A percentile compares a stretch with the other conserved stretches of the same genome.
These are phyloP conservation scores for Tridacna crocea DNA, from an alignment of 2,888 invertebrate genomes.

Conservation along the genomic window DNA sequence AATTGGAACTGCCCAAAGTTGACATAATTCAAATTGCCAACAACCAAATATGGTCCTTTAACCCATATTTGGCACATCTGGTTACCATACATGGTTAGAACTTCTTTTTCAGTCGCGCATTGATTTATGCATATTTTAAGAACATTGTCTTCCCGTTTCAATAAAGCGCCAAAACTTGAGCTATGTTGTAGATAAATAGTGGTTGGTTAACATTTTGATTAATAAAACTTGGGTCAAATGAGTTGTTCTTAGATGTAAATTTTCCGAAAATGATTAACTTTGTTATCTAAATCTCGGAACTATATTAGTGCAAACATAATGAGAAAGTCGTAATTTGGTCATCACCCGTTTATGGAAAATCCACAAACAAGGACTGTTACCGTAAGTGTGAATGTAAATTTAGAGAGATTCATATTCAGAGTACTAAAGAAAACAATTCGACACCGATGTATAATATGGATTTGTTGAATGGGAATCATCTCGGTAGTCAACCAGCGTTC, in stretches of 20 bases:
- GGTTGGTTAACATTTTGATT: too few species aligned
- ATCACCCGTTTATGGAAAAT: slow-evolving; percentile 45
- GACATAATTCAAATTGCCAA: slow-evolving; percentile 26
- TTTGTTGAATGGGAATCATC: slow-evolving; percentile 68
- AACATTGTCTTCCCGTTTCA: neutral
- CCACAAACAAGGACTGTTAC: slow-evolving; percentile 58
- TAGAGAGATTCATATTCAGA: slow-evolving; percentile 32
- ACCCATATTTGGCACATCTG: slow-evolving; percentile 70
- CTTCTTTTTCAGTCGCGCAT: slow-evolving; percentile 48
- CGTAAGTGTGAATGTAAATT: slow-evolving; percentile 11
- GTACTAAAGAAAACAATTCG: slow-evolving; percentile 36
- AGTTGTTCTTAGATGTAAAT: too few species aligned
- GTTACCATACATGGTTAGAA: slow-evolving; percentile 57
- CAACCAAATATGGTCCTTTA: slow-evolving; percentile 83
- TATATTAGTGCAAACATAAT: slow-evolving; percentile 12
- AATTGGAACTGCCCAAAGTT: slow-evolving; percentile 19
- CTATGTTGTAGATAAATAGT: too few species aligned
- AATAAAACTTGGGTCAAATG: too few species aligned
- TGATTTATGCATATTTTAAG: slow-evolving; percentile 44
- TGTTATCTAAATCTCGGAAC: neutral
- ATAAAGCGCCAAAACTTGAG: neutral
- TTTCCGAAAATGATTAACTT: neutral
- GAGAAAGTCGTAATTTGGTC: slow-evolving; percentile 23
- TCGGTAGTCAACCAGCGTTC: slow-evolving; percentile 66
- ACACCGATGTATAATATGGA: slow-evolving; percentile 56